A percentile compares a stretch with the other conserved stretches of the same genome.
Evolutionary conservation across 2,113 vertebrate species (phyloP).

Genomic region (Rattus rattus): DNA sequence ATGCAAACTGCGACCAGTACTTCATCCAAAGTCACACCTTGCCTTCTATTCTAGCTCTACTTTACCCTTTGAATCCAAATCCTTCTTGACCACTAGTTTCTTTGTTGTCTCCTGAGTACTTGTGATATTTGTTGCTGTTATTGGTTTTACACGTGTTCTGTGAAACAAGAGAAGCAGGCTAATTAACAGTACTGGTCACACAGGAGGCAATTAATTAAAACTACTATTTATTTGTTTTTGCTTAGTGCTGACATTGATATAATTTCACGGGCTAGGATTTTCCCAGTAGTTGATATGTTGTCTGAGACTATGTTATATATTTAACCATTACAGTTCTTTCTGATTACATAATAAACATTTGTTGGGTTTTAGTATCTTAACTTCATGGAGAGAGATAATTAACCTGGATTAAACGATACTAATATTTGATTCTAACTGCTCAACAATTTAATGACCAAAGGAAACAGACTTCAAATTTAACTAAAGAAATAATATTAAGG

Average conservation of each 20-base stretch:
- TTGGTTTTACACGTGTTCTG: background rate
- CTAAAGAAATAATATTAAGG: background rate
- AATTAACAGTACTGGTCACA: slow-evolving; percentile 2
- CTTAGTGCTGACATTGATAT: background rate
- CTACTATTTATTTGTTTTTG: slow-evolving; percentile 1
- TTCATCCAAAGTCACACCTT: background rate
- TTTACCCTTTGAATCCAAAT: background rate
- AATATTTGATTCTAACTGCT: background rate
- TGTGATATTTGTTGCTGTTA: background rate
- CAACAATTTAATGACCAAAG: background rate
- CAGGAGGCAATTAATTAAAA: slow-evolving; percentile 33
- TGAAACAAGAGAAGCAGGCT: background rate
- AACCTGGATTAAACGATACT: slow-evolving; percentile 54
- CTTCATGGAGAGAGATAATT: background rate
- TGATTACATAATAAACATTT: background rate
- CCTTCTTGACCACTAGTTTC: background rate
- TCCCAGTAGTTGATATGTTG: background rate
- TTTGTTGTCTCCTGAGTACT: background rate
- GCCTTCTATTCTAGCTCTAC: background rate
- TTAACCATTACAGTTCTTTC: background rate
- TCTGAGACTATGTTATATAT: background rate
- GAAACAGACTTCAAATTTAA: background rate
- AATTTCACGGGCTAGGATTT: background rate
- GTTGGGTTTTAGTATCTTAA: slow-evolving; percentile 10
- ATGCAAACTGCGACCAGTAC: background rate